Percentiles rank a stretch among this genome's conserved stretches.
Evolutionary conservation across 2,888 invertebrate genomes (phyloP).

Genomic region (Spilosoma lubricipeda): DNA sequence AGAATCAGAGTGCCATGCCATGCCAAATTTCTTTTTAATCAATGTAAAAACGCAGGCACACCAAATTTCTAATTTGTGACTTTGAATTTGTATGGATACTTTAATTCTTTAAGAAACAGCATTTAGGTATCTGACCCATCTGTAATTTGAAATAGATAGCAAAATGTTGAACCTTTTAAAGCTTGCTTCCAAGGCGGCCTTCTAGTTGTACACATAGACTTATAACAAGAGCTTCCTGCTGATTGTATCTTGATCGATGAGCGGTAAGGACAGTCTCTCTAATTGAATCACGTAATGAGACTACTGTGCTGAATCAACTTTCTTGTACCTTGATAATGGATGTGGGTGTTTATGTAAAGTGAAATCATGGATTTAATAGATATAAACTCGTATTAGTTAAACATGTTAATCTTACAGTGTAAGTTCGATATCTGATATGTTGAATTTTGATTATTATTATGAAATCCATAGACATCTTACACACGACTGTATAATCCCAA

Average conservation of each 20-base stretch:
- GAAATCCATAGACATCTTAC: not conserved
- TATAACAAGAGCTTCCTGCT: conserved; percentile 44
- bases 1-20: too few species aligned
- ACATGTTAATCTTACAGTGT: not conserved
- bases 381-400: not conserved
- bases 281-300: conserved; percentile 53
- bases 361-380: not conserved
- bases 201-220: conserved; percentile 31
- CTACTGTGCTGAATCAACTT: conserved; percentile 44
- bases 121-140: not conserved
- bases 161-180: not conserved
- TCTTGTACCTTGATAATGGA: conserved; percentile 23
- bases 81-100: too few species aligned
- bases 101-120: not conserved
- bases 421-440: not conserved
- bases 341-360: not conserved
- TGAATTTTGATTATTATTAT: too few species aligned
- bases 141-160: not conserved
- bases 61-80: too few species aligned
- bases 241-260: conserved; percentile 63
- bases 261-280: conserved; percentile 52
- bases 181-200: not conserved
- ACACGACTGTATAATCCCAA: too few species aligned
- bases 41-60: too few species aligned
- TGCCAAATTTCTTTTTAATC: too few species aligned